phyloP scores from a whole-genome alignment of 2,113 vertebrate genomes.

The Macroglossus sobrinus region DNA sequence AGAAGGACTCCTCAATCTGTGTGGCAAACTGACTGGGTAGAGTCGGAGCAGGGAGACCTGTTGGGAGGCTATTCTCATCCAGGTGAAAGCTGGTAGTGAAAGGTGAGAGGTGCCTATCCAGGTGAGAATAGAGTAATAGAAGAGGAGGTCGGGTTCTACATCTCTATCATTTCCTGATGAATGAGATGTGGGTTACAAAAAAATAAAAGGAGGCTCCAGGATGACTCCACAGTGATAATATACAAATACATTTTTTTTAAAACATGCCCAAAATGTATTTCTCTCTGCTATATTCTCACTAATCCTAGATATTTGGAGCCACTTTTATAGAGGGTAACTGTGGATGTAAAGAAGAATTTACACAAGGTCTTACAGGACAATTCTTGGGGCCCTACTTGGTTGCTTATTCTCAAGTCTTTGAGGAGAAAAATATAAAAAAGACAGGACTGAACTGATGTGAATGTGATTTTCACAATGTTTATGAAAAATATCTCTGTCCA shows the following conservation, averaged over 20 bases:
- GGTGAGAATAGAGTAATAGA: fast-evolving
- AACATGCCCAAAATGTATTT: not conserved
- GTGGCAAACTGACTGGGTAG: not conserved
- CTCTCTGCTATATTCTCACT: not conserved
- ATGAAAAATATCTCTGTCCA: not conserved
- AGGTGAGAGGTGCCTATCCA: not conserved
- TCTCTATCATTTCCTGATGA: not conserved
- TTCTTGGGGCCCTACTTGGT: no score
- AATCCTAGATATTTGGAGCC: not conserved
- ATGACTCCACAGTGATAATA: not conserved
- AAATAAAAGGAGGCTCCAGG: not conserved
- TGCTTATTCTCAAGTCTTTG: not conserved
- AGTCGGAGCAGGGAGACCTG: not conserved
- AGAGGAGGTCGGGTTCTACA: not conserved
- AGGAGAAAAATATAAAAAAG: not conserved
- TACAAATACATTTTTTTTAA: not conserved
- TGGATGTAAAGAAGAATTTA: not conserved
- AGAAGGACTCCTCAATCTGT: not conserved
- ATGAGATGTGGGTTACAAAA: not conserved
- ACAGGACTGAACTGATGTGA: not conserved
- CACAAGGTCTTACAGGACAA: not conserved
- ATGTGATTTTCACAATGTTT: not conserved
- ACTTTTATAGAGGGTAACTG: not conserved
- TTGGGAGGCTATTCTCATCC: not conserved
- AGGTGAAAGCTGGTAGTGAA: not conserved